Conservation (phyloP, 2,797 vertebrate species). For the Hyperoplus lanceolatus region DNA sequence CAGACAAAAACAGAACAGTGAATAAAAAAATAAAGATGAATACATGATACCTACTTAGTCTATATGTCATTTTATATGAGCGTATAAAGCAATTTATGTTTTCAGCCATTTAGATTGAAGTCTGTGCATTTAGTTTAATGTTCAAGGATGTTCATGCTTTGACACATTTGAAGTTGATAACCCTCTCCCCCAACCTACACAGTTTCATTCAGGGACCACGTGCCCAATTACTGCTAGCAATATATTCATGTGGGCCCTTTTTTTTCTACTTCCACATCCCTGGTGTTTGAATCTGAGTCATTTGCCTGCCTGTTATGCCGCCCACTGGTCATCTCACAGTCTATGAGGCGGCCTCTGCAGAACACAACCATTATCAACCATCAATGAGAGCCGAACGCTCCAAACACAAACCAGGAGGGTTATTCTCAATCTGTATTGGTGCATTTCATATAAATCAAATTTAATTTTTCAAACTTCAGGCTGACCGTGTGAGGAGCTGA, state of each 20-base stretch:
- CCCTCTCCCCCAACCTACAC: constrained; percentile 27
- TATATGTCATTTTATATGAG: background rate
- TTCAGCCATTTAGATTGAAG: background rate
- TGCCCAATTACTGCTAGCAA: constrained; percentile 41
- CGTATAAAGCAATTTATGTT: background rate
- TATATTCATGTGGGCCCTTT: constrained; percentile 47
- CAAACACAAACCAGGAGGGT: constrained; percentile 24
- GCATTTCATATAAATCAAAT: constrained; percentile 33
- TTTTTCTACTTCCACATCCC: constrained; percentile 33
- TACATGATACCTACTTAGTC: no score
- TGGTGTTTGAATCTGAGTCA: constrained; percentile 74
- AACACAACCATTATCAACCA: constrained; percentile 50
- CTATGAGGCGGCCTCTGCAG: constrained; percentile 68
- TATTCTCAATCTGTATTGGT: constrained; percentile 44
- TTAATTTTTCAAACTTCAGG: background rate
- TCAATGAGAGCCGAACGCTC: constrained; percentile 51
- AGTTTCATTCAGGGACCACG: background rate
- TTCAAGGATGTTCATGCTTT: constrained; percentile 16
- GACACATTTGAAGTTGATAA: constrained; percentile 12
- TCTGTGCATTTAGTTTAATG: constrained; percentile 1
- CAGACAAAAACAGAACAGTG: background rate
- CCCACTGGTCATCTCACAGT: constrained; percentile 72
- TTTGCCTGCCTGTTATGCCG: constrained; percentile 64
- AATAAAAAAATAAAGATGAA: background rate
- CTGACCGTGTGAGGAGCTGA: constrained; percentile 12